phyloP scores from a whole-genome alignment of 2,113 vertebrate genomes.

The Barnardius zonarius region DNA sequence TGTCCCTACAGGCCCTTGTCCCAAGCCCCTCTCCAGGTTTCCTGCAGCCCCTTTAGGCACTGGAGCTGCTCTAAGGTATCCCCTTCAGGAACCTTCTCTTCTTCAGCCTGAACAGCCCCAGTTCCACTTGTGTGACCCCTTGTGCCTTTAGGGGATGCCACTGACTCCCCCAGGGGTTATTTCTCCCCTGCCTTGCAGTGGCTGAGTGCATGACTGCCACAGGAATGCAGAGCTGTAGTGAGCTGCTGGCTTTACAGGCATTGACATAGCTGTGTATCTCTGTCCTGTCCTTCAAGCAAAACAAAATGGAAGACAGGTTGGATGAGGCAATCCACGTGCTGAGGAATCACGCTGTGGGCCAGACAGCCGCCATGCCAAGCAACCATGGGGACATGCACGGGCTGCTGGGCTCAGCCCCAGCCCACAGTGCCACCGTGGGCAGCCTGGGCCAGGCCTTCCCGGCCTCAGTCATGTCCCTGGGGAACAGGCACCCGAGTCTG shows the following conservation, averaged over 20 bases:
- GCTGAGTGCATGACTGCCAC: not conserved
- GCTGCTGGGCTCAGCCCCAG: slow-evolving; percentile 77
- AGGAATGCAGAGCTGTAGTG: not conserved
- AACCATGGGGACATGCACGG: slow-evolving; percentile 83
- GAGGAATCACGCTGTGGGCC: slow-evolving; percentile 92
- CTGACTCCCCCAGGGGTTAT: accelerated
- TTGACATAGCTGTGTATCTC: not conserved
- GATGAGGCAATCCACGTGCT: slow-evolving; percentile 98
- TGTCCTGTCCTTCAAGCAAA: slow-evolving; percentile 75
- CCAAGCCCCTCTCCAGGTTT: too few relatives aligned
- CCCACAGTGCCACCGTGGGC: slow-evolving; percentile 80
- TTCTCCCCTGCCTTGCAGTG: not conserved
- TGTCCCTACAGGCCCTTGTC: too few relatives aligned
- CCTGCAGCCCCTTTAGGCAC: not conserved
- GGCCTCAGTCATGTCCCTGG: slow-evolving; percentile 81
- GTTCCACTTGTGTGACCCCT: not conserved
- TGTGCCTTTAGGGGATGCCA: not conserved
- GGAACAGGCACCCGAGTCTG: slow-evolving; percentile 85
- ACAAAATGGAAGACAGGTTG: slow-evolving; percentile 96
- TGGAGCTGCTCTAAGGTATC: not conserved
- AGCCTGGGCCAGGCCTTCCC: slow-evolving; percentile 85
- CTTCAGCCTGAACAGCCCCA: not conserved
- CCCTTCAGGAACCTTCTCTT: not conserved
- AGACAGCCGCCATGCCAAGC: slow-evolving; percentile 74
- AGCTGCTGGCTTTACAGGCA: not conserved